Evolutionary conservation across 2,113 vertebrate species (phyloP).

Genomic region (Petaurus breviceps): DNA sequence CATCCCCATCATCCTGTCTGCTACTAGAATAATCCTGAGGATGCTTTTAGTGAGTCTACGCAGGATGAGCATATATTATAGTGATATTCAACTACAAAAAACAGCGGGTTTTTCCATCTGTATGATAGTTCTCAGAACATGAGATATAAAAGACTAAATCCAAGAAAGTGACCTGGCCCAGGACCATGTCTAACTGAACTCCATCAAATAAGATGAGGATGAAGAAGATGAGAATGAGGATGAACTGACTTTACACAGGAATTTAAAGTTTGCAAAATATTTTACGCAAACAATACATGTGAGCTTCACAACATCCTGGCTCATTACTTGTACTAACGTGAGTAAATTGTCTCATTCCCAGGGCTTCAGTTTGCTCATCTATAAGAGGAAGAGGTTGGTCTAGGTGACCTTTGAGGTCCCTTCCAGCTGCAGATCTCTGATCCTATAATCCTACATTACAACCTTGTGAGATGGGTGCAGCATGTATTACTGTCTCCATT

Average conservation of each 20-base stretch:
- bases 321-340: not conserved
- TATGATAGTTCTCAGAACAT: not conserved
- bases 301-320: not conserved
- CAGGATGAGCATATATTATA: not conserved
- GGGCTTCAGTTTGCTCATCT: not conserved
- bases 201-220: not conserved
- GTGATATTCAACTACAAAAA: too few species aligned
- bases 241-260: not conserved
- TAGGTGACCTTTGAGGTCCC: not conserved
- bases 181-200: not conserved
- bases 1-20: not conserved
- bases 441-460: not conserved
- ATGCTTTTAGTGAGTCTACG: not conserved
- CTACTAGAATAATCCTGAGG: not conserved
- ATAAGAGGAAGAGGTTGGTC: not conserved
- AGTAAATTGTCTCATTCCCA: not conserved
- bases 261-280: not conserved
- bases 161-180: not conserved
- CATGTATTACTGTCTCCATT: not conserved
- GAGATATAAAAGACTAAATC: not conserved
- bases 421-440: not conserved
- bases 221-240: not conserved
- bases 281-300: not conserved
- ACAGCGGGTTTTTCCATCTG: not conserved
- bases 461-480: not conserved